Conservation (phyloP, 64 coral and sea anemone species). For the Montipora efflorescens region DNA sequence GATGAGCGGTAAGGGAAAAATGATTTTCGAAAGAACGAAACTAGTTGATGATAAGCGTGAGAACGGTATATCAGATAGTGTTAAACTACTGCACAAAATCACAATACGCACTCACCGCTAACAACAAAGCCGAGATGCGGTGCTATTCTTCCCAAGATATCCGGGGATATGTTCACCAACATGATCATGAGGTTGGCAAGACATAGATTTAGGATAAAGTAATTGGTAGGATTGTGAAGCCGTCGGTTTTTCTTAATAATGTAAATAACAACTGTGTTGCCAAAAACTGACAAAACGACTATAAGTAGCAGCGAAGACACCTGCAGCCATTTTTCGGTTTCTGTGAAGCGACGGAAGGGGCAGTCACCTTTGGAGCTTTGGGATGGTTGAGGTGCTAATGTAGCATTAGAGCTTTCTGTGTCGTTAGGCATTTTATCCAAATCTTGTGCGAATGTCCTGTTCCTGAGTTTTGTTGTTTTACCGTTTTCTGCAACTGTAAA, state of each 20-base stretch:
- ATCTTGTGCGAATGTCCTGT: no score
- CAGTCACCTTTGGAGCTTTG: not conserved
- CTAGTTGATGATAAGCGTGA: not conserved
- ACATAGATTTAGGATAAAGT: conserved; percentile 56
- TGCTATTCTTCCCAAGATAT: conserved; percentile 23
- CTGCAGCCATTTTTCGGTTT: conserved; percentile 30
- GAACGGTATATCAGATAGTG: no score
- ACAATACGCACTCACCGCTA: not conserved
- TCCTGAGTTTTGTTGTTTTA: no score
- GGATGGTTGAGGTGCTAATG: not conserved
- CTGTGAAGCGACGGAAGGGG: not conserved
- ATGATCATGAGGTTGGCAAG: conserved; percentile 50
- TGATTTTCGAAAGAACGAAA: not conserved
- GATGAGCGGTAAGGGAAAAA: not conserved
- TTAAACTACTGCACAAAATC: not conserved
- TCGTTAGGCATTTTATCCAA: not conserved
- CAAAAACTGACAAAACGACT: conserved; percentile 30
- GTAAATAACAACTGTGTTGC: conserved; percentile 56
- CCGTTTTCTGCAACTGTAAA: no score
- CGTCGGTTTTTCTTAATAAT: conserved; percentile 58
- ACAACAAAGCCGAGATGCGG: not conserved
- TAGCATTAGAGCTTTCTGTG: not conserved
- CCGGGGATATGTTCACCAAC: conserved; percentile 18
- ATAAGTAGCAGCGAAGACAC: conserved; percentile 17
- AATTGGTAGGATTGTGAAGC: conserved; percentile 52